phyloP scores from a whole-genome alignment of 2,797 vertebrate species.

The Micrastur ruficollis region DNA sequence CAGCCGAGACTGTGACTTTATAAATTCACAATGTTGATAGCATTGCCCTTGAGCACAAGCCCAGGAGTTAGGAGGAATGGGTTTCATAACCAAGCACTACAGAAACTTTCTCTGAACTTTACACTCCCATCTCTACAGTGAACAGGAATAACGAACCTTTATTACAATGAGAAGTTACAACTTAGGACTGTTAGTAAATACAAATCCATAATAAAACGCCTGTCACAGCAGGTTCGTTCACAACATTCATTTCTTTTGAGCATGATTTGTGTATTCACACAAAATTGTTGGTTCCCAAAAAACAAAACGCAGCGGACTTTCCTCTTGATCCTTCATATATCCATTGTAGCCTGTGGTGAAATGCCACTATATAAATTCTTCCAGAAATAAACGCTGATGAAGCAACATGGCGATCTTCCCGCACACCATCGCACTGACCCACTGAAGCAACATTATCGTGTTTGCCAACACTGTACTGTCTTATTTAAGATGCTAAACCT shows the following conservation, averaged over 20 bases:
- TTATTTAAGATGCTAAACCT: background rate
- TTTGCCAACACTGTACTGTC: background rate
- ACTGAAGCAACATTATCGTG: background rate
- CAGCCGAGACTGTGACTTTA: background rate
- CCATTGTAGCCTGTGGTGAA: background rate
- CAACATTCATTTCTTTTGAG: background rate
- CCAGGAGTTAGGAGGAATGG: background rate
- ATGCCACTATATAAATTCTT: background rate
- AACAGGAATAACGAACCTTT: background rate
- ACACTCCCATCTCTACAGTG: background rate
- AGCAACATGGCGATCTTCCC: background rate
- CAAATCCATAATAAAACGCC: background rate
- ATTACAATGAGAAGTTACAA: background rate
- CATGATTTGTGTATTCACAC: background rate
- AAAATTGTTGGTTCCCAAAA: background rate
- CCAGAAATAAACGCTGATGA: background rate
- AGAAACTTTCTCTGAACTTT: background rate
- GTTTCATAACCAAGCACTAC: background rate
- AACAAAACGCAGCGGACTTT: fast-evolving
- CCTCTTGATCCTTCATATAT: background rate
- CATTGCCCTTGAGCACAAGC: background rate
- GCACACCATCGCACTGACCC: background rate
- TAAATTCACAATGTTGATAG: background rate
- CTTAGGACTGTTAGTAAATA: background rate
- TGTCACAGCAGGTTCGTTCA: background rate